Base-by-base conservation (phyloP, 2,797 vertebrate genomes). In the Echeneis naucrates region DNA sequence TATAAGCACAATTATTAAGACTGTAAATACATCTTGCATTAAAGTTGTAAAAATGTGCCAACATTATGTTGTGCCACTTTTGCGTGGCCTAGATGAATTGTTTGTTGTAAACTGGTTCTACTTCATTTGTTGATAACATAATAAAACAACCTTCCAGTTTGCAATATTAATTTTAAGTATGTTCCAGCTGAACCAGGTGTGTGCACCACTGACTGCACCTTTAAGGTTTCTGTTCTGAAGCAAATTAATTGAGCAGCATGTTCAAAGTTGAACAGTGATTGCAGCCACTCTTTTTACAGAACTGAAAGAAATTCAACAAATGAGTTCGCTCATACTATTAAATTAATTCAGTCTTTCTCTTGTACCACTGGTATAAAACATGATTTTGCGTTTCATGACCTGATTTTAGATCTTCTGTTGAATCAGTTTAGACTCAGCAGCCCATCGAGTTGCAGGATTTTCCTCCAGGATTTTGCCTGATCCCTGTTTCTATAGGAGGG, bases 21-120 rank as follows among this genome's bases (percentile, higher is more conserved):
- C 19, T 82, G 70, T 87, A 82, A 82, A 88, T 77, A 78, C 74
- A 33, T 78, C 37, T 72, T 37, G 1, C 78, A 62, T 67, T 68
- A 23, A 53, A n/a, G 23, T 76, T 90, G 68, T 81, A 75, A 54
- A 58, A 68, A 38, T 72, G 50, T 83, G 73, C 63, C 55, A 80
- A 60, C 21, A 57, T 40, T 19, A n/a, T 58, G 44, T 75, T 71
- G 53, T 74, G 63, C 62, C 72, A 85, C 77, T 73, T 59, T 35
- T 38, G n/a, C 71, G 77, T 64, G 42, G 80, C 55, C 51, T 57
- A 27, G 48, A 54, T 62, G 71, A 55, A 78, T 80, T 78, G 27
- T 53, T 64, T 53, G 58, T 67, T 85, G 66, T 80, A 65, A 78
- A 80, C 68, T 47, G 50, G 44, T 48, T 85, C 56, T 69, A 61